Evolutionary conservation across 1,140 invertebrate genomes (phyloP).

Genomic region (Drosophila pseudoobscura): DNA sequence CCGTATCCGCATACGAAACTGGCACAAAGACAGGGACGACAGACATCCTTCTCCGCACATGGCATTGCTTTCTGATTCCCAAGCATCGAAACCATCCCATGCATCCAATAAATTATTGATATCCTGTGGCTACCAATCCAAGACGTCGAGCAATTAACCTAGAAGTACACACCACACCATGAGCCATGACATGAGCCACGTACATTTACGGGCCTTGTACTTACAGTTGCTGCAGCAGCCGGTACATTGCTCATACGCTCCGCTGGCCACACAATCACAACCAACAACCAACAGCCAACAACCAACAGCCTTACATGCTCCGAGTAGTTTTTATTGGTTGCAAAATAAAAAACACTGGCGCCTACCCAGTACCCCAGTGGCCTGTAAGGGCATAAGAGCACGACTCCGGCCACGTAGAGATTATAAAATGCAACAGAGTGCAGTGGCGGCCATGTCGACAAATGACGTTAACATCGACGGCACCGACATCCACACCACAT

Average conservation of each 20-base stretch:
- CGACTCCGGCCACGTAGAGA: conserved; percentile 27
- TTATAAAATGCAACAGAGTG: conserved; percentile 59
- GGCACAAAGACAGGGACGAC: conserved; percentile 28
- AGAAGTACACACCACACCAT: conserved; percentile 6
- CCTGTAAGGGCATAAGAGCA: background rate
- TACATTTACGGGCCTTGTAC: conserved; percentile 24
- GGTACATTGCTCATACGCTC: conserved; percentile 46
- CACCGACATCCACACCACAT: conserved; percentile 24
- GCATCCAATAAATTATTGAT: conserved; percentile 16
- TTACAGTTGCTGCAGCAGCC: conserved; percentile 5
- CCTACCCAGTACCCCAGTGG: conserved; percentile 8
- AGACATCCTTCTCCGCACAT: background rate
- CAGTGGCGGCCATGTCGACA: conserved; percentile 22
- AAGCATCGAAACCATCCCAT: background rate
- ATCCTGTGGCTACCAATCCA: background rate
- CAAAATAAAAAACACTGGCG: conserved; percentile 44
- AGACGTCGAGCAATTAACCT: conserved; percentile 32
- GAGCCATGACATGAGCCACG: no score
- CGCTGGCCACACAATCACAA: conserved; percentile 36
- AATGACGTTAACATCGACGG: conserved; percentile 19
- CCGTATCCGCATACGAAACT: background rate
- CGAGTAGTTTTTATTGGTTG: conserved; percentile 43
- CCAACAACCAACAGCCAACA: conserved; percentile 11
- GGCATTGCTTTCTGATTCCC: conserved; percentile 6
- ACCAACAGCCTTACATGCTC: conserved; percentile 32